A percentile compares a stretch with the other conserved stretches of the same genome.
phyloP scores from a whole-genome alignment of 64 coral and sea anemone genomes.

The Astreopora myriophthalma region DNA sequence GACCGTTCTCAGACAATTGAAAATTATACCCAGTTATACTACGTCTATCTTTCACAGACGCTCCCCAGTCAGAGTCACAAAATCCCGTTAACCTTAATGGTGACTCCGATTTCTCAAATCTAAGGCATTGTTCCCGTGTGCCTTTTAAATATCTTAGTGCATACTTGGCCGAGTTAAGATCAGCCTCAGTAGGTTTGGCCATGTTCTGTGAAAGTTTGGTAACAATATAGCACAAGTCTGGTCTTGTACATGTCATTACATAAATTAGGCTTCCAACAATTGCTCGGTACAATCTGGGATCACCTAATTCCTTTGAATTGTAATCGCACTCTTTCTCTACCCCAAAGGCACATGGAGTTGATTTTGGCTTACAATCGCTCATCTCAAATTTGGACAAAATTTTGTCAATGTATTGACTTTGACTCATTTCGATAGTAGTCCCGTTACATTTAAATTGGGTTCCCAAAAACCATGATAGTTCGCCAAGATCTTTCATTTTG shows the following conservation, averaged over 20 bases:
- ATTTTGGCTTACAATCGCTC: background rate
- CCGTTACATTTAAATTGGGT: background rate
- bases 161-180: constrained; percentile 1
- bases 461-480: constrained; percentile 6
- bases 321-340: background rate
- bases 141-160: constrained; percentile 36
- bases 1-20: background rate
- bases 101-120: constrained; percentile 15
- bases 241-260: no score
- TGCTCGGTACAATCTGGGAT: background rate
- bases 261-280: constrained; percentile 25
- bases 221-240: no score
- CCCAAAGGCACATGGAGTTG: background rate
- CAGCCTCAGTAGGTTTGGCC: constrained; percentile 15
- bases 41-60: constrained; percentile 21
- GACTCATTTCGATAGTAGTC: background rate
- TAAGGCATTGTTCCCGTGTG: constrained; percentile 16
- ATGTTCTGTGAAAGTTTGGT: constrained; percentile 40
- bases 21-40: constrained; percentile 37
- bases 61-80: constrained; percentile 16
- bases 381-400: background rate
- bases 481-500: no score
- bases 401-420: background rate
- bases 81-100: constrained; percentile 24
- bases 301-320: background rate